phyloP scores from a whole-genome alignment of 2,113 vertebrate species.

The Ginglymostoma cirratum region DNA sequence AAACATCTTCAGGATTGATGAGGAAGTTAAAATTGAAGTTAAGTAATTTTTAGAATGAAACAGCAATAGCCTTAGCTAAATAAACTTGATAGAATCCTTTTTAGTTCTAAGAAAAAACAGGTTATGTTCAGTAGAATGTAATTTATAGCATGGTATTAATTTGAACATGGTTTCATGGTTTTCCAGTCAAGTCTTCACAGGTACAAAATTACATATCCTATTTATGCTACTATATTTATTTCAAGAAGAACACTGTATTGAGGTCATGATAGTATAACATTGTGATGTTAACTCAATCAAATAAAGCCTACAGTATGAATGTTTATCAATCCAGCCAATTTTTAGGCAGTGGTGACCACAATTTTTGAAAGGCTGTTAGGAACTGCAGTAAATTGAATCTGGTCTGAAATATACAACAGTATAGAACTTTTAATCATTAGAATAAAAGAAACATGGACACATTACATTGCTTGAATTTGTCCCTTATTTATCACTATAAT shows the following conservation, averaged over 20 bases:
- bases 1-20: not conserved
- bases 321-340: not conserved
- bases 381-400: not conserved
- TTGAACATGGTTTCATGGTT: not conserved
- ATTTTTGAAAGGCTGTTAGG: not conserved
- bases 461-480: not conserved
- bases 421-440: not conserved
- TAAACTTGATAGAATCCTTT: not conserved
- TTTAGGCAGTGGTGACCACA: not conserved
- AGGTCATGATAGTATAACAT: not conserved
- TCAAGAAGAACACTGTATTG: not conserved
- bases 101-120: not conserved
- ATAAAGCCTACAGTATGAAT: not conserved
- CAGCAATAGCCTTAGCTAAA: not conserved
- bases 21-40: not conserved
- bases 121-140: not conserved
- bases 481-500: not conserved
- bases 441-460: not conserved
- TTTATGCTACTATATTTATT: not conserved
- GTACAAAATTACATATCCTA: not conserved
- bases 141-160: too few relatives aligned
- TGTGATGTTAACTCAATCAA: not conserved
- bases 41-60: not conserved
- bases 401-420: not conserved
- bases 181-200: not conserved